Base-by-base conservation (phyloP, 2,888 invertebrate species). In the Ceraclea dissimilis region DNA sequence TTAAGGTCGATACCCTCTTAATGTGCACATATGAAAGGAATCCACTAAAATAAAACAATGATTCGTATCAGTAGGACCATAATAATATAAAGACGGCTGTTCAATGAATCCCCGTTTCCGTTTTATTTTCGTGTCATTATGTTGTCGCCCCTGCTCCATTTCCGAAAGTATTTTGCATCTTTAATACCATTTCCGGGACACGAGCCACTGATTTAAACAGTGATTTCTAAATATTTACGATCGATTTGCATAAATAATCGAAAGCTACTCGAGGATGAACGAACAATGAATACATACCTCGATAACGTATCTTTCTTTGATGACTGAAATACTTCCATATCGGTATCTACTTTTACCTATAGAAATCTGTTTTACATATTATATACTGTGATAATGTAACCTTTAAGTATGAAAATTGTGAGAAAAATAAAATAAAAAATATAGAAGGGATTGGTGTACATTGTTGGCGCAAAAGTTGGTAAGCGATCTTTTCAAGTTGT, bases 151-250 rank as follows among this genome's bases (percentile, higher is more conserved):
- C 49, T 44, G 52, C 33, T 56, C 56, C 57, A 55, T 56, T 55
- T 56, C 49, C 51, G 39, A 53, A 56, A 55, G 50, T 26, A 44
- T 19, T 34, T 49, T 59, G 49, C 43, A 54, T 57, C 16, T 52
- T 54, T 56, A 59, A 56, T 44, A 54, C 52, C 57, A 54, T 49
- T 54, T 61, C 60, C 60, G 58, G 59, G 60, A 61, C 60, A 61
- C 60, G 58, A 58, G 60, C 57, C 58, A 31, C 31, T 43, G 10
- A 52, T 60, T 53, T 48, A 10, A 21, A 16, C 26, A 21, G 39
- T 13, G 39, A 39, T 39, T n/a, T 13, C 16, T 8, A 26, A 26
- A 43, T 43, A 43, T 43, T 43, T 17, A 43, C n/a, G n/a, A 16
- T 43, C 17, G 5, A 6, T n/a, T 43, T 43, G 43, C 43, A 43